Evolutionary conservation across 2,888 invertebrate species (phyloP), one percentile per base, ranked within the genome.

Genomic region (Celastrina argiolus): DNA sequence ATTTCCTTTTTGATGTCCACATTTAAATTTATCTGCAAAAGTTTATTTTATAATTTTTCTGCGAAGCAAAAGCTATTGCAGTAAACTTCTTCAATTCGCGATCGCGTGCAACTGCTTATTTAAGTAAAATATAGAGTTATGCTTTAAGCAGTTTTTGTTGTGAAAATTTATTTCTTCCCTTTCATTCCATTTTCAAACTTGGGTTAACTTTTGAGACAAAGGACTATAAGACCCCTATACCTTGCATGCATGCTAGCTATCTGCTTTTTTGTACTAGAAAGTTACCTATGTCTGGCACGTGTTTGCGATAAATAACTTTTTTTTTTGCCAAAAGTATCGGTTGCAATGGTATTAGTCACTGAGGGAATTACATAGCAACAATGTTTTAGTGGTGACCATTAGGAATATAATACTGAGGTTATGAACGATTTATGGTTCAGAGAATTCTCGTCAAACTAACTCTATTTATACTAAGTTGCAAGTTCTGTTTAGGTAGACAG

Each of bases 91-190:
- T 18, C 36, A 39, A 39, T 61, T 61, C 39, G 36, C 39, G 5
- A 61, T 61, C 61, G 61, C 39, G 39, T 59, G 59, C 31, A 58
- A 14, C 34, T 16, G 58, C 22, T 59, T 59, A 59, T 34, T 58
- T 18, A 34, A 59, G 59, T 4, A 59, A 59, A 59, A 59, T 59
- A 34, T 10, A 34, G 18, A 59, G 59, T 59, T 59, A 59, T 59
- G 22, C 22, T 51, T 51, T 26, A 26, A 36, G n/a, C 22, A 51
- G 51, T 51, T 22, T 51, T 26, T 26, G 22, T 26, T 51, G 22
- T 12, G 36, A 36, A 36, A 36, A 36, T 51, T 51, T 51, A 51
- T 51, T 22, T 18, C 51, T 51, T 51, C 51, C 22, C 12, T 51
- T 14, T 22, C 51, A 14, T 51, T 22, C 22, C 51, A 36, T 36